phyloP scores from a whole-genome alignment of 2,888 invertebrate genomes.

The Mythimna ferrago region DNA sequence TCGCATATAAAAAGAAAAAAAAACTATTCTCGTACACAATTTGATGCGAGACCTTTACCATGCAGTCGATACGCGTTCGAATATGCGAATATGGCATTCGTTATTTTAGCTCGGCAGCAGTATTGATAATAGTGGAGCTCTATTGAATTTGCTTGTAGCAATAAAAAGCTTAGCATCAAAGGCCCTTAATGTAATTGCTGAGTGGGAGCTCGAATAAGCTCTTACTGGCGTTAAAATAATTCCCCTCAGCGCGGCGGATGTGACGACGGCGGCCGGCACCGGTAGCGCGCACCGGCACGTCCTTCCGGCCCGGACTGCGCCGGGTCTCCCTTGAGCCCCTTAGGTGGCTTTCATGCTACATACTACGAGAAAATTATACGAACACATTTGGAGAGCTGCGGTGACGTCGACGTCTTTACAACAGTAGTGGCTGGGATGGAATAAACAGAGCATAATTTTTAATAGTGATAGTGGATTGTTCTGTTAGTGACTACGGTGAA shows the following conservation, averaged over 20 bases:
- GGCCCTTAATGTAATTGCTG: constrained; percentile 76
- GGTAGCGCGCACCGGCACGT: constrained; percentile 78
- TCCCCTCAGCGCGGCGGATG: constrained; percentile 76
- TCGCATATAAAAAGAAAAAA: constrained; percentile 13
- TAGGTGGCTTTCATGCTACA: constrained; percentile 72
- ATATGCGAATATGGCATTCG: constrained; percentile 41
- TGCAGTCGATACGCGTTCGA: constrained; percentile 37
- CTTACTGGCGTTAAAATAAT: constrained; percentile 79
- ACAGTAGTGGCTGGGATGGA: constrained; percentile 12
- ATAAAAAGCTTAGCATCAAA: constrained; percentile 72
- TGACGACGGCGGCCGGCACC: constrained; percentile 74
- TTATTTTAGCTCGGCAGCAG: constrained; percentile 53
- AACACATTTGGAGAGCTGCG: constrained; percentile 68
- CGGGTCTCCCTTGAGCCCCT: constrained; percentile 69
- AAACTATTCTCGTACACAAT: constrained; percentile 38
- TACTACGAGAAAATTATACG: constrained; percentile 74
- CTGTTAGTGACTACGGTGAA: no score
- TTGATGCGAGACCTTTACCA: constrained; percentile 41
- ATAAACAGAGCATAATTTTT: constrained; percentile 30
- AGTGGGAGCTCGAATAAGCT: constrained; percentile 69
- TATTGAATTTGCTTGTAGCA: constrained; percentile 69
- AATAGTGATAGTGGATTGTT: constrained; percentile 1
- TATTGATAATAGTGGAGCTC: constrained; percentile 65
- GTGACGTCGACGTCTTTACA: constrained; percentile 48
- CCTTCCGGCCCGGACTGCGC: constrained; percentile 76